Evolutionary conservation across 2,113 vertebrate genomes (phyloP).

Genomic region (Alligator sinensis): DNA sequence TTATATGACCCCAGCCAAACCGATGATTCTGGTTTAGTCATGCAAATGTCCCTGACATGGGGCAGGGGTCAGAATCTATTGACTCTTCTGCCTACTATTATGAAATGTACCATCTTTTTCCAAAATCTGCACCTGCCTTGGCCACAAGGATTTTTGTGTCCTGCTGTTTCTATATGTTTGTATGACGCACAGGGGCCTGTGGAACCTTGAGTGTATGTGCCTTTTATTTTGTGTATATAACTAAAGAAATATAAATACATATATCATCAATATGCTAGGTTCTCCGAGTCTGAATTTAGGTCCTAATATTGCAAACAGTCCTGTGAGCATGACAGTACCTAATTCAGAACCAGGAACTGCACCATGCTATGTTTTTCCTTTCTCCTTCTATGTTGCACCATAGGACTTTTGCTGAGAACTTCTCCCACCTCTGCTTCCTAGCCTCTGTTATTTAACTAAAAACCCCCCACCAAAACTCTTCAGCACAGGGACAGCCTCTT

Average conservation of each 20-base stretch:
- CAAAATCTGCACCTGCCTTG: neutral
- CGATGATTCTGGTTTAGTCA: neutral
- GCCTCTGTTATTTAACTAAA: neutral
- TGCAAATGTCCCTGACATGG: neutral
- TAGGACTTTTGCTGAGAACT: neutral
- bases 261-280: neutral
- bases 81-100: neutral
- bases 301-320: neutral
- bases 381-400: neutral
- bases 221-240: neutral
- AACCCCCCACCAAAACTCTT: neutral
- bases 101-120: neutral
- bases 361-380: constrained; percentile 2
- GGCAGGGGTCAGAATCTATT: neutral
- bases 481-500: neutral
- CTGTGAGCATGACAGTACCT: neutral
- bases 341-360: neutral
- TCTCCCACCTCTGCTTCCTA: neutral
- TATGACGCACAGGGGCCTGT: too few relatives aligned
- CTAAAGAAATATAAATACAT: neutral
- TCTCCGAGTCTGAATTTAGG: neutral
- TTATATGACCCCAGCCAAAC: neutral
- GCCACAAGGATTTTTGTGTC: neutral
- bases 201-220: too few relatives aligned
- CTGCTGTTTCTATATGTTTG: neutral